These are phyloP conservation scores for Potamarius usumacintae DNA, from an alignment of 2,113 vertebrate species.

Conservation along the genomic window DNA sequence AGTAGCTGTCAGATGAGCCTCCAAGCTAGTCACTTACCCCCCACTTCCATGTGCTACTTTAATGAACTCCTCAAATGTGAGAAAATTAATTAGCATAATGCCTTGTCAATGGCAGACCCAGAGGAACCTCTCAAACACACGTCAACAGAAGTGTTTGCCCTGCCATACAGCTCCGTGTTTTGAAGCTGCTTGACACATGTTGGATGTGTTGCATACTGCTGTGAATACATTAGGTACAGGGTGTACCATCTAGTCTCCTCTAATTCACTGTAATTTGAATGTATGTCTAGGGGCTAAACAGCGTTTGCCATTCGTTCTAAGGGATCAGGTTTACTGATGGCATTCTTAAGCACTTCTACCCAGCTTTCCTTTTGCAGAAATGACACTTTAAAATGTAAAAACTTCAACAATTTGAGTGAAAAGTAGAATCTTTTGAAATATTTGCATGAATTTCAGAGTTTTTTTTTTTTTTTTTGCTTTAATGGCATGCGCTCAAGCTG, in stretches of 20 bases:
- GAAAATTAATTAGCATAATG: conserved; percentile 45
- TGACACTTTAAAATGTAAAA: no score
- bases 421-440: no score
- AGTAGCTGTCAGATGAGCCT: conserved; percentile 35
- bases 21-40: conserved; percentile 38
- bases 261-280: neutral
- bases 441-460: no score
- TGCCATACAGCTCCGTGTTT: neutral
- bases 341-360: neutral
- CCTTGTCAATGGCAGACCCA: conserved; percentile 36
- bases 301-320: neutral
- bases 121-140: conserved; percentile 72
- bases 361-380: neutral
- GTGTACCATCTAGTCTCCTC: neutral
- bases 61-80: conserved; percentile 40
- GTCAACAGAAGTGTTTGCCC: neutral
- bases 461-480: no score
- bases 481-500: no score
- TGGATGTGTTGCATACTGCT: neutral
- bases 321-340: neutral
- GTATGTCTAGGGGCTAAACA: neutral
- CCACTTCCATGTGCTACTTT: conserved; percentile 25
- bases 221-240: no score
- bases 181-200: neutral
- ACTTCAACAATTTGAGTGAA: no score